phyloP scores from a whole-genome alignment of 2,797 vertebrate species.

The Sebastes elongatus region DNA sequence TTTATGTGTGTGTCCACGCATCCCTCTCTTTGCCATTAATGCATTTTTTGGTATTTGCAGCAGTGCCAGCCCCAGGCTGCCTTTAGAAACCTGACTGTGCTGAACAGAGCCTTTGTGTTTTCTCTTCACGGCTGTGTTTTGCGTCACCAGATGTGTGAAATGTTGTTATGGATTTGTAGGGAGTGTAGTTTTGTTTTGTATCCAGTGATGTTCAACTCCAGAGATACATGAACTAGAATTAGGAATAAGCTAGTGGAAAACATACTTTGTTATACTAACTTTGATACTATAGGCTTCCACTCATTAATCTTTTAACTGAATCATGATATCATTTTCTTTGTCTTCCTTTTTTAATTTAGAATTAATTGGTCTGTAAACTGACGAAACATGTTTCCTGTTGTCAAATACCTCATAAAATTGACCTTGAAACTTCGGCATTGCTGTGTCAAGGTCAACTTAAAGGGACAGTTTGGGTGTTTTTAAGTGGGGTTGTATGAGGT shows the following conservation, averaged over 20 bases:
- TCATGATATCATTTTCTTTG: not conserved
- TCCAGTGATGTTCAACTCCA: not conserved
- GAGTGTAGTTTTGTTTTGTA: conserved; percentile 8
- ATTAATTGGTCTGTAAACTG: not conserved
- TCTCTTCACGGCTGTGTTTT: conserved; percentile 16
- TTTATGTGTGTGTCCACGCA: not conserved
- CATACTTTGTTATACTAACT: not conserved
- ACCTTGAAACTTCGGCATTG: not conserved
- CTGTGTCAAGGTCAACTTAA: not conserved
- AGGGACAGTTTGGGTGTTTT: not conserved
- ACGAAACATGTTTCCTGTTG: not conserved
- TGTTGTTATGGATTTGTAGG: conserved; percentile 6
- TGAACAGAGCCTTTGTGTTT: conserved; percentile 36
- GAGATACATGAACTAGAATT: not conserved
- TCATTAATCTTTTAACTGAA: not conserved
- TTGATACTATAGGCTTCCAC: not conserved
- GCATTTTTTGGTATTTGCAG: not conserved
- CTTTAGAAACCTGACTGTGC: conserved; percentile 30
- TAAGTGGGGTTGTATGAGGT: too few species aligned
- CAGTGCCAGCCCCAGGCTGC: conserved; percentile 11
- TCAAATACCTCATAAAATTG: not conserved
- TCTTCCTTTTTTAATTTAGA: not conserved
- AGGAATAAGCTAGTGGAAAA: not conserved
- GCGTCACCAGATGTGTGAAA: conserved; percentile 40
- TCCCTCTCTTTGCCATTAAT: conserved; percentile 9